Evolutionary conservation across 2,888 invertebrate species (phyloP), one percentile per base, ranked within the genome.

Genomic region (Hetaerina titia): DNA sequence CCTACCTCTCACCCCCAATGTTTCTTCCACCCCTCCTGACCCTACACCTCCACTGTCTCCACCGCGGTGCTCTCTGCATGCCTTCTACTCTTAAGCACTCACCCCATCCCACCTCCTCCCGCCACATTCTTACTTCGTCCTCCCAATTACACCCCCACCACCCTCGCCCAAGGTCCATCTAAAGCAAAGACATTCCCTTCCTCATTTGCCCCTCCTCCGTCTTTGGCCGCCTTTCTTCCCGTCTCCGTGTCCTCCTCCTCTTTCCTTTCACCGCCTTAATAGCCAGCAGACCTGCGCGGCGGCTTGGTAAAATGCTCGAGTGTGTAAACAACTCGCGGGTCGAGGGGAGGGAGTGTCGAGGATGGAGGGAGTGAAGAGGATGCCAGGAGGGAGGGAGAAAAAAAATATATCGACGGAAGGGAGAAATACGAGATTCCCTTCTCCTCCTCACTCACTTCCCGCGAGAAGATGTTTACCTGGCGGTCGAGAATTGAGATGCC

Each of bases 201-300:
- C 81, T 81, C 31, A 81, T 81, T 81, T 7, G 25, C 31, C 81
- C 81, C 81, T 81, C 69, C 9, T 25, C 8, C 57, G 22, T n/a
- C 57, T 57, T 56, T 58, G 57, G 19, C n/a, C 81, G 4, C 13
- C 31, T 60, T 60, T 60, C 17, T 25, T 31, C 7, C 31, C 31
- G 25, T n/a, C 81, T 11, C 15, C 56, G 5, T 45, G 45, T n/a
- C n/a, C 88, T 45, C 4, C 56, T 69, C 81, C 22, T 17, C 58
- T 5, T 89, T 57, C 89, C 89, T 89, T 89, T 89, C 89, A 89
- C 89, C 22, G 57, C 15, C 56, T 56, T 60, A 89, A 89, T 57
- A 89, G 89, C 89, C 89, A 57, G 17, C 89, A 57, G 89, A 45
- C 45, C 45, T 45, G 45, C 45, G 45, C 45, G 45, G 45, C 31